Percentiles rank a stretch among this genome's conserved stretches.
These are phyloP conservation scores for Dioctria rufipes DNA, from an alignment of 2,888 invertebrate genomes.

Conservation along the genomic window DNA sequence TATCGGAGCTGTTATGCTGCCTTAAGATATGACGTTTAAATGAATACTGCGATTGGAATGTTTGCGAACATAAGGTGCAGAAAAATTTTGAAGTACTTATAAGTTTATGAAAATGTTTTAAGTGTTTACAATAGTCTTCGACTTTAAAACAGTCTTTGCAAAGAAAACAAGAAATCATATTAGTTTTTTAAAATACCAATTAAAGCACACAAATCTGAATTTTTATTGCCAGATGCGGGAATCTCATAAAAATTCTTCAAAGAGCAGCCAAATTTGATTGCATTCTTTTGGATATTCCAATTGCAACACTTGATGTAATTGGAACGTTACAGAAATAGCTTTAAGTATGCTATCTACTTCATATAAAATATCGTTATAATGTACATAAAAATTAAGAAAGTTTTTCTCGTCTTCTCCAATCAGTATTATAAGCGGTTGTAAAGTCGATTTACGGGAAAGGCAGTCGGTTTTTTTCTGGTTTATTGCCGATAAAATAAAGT, in stretches of 20 bases:
- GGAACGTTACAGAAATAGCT: constrained; percentile 8
- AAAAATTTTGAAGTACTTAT: constrained; percentile 9
- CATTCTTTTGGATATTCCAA: constrained; percentile 20
- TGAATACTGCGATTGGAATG: not conserved
- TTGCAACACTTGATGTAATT: constrained; percentile 16
- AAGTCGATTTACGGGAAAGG: not conserved
- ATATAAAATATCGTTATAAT: constrained; percentile 27
- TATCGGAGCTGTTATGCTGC: not conserved
- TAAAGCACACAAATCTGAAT: not conserved
- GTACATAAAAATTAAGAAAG: not conserved
- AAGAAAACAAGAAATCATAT: constrained; percentile 12
- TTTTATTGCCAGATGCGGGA: not conserved
- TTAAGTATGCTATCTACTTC: constrained; percentile 7
- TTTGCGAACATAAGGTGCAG: constrained; percentile 3
- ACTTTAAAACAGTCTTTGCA: not conserved
- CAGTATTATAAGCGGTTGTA: constrained; percentile 7
- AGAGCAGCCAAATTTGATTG: too few relatives aligned
- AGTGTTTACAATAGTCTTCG: not conserved
- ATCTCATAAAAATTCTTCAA: too few relatives aligned
- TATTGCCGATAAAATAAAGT: not conserved
- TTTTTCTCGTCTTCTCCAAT: not conserved
- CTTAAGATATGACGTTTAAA: not conserved
- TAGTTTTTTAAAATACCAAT: not conserved
- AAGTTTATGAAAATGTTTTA: constrained; percentile 7
- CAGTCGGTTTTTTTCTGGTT: constrained; percentile 1